A percentile compares a stretch with the other conserved stretches of the same genome.
Conservation (phyloP, 2,797 vertebrate genomes). For the Distichodus sexfasciatus region DNA sequence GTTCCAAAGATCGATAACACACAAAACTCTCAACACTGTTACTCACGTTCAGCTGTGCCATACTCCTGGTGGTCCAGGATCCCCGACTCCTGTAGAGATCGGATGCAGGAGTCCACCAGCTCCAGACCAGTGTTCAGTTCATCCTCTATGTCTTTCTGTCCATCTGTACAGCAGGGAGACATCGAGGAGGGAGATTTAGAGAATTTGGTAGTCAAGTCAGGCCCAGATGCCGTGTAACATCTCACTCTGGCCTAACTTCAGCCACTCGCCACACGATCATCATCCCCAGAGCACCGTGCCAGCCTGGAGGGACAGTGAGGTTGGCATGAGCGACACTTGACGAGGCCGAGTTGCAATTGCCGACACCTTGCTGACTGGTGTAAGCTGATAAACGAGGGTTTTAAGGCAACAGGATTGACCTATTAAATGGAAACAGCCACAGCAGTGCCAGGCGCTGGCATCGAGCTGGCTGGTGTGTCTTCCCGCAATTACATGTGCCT, state of each 20-base stretch:
- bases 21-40: too few relatives aligned
- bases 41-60: conserved; percentile 87
- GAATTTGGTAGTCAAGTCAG: not conserved
- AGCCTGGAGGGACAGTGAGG: not conserved
- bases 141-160: conserved; percentile 97
- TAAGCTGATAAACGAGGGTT: conserved; percentile 23
- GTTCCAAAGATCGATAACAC: too few relatives aligned
- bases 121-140: conserved; percentile 96
- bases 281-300: not conserved
- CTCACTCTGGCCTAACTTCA: too few relatives aligned
- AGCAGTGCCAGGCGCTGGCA: conserved; percentile 16
- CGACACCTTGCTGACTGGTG: conserved; percentile 30
- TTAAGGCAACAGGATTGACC: conserved; percentile 39
- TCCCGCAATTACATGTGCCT: too few relatives aligned
- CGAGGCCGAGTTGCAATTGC: not conserved
- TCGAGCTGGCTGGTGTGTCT: too few relatives aligned
- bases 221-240: not conserved
- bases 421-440: conserved; percentile 10
- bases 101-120: conserved; percentile 96
- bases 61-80: conserved; percentile 90
- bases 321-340: not conserved
- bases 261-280: too few relatives aligned
- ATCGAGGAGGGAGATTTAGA: conserved; percentile 7
- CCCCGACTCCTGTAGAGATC: conserved; percentile 95
- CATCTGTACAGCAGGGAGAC: conserved; percentile 73